phyloP scores from a whole-genome alignment of 2,113 vertebrate species.

The Lepidothrix coronata region DNA sequence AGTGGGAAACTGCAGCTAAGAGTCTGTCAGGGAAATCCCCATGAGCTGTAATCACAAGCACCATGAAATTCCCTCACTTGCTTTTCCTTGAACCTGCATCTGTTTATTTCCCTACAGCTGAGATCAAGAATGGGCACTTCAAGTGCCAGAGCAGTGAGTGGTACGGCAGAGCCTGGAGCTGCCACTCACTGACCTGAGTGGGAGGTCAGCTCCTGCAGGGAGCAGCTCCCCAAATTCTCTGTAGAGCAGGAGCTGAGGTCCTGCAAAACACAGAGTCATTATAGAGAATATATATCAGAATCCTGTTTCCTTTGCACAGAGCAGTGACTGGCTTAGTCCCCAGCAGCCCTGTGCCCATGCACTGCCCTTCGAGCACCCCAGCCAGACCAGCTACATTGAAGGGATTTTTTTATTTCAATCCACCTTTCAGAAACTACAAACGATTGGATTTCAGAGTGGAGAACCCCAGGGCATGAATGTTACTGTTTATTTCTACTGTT shows the following conservation, averaged over 20 bases:
- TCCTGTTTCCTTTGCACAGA: fast-evolving
- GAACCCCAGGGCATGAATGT: neutral
- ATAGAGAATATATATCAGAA: neutral
- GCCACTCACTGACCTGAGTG: neutral
- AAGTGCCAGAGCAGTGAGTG: neutral
- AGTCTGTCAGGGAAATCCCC: neutral
- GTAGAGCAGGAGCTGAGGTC: neutral
- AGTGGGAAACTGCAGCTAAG: neutral
- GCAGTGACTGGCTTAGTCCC: neutral
- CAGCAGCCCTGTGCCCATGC: fast-evolving
- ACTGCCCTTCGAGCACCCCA: neutral
- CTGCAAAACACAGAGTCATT: neutral
- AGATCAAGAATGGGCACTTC: neutral
- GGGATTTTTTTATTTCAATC: neutral
- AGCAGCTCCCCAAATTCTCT: neutral
- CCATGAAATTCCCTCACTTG: neutral
- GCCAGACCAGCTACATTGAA: neutral
- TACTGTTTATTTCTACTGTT: neutral
- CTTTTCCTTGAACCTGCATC: neutral
- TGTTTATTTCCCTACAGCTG: neutral
- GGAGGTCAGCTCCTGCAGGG: too few relatives aligned
- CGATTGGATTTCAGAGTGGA: neutral
- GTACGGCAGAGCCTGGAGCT: neutral
- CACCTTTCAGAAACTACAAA: neutral
- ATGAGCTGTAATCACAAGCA: neutral